Evolutionary conservation across 2,888 invertebrate genomes (phyloP).

Genomic region (Chrysopilus asiliformis): DNA sequence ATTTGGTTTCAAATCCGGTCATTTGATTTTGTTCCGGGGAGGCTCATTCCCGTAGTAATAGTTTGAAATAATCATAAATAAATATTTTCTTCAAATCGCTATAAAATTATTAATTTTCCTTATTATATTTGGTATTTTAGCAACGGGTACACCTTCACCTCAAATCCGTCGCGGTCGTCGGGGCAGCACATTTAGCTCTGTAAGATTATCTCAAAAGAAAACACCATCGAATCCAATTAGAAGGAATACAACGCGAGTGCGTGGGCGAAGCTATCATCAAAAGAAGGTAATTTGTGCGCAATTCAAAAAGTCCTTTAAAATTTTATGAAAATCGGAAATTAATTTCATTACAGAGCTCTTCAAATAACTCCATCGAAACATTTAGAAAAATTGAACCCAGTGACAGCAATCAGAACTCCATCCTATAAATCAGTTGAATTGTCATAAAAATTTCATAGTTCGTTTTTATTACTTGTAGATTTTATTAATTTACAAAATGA

Average conservation of each 20-base stretch:
- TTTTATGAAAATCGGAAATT: too few species aligned
- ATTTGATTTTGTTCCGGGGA: neutral
- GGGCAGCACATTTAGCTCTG: slow-evolving; percentile 42
- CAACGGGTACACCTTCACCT: slow-evolving; percentile 34
- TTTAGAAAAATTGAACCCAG: slow-evolving; percentile 32
- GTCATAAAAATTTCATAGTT: too few species aligned
- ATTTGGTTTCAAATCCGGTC: neutral
- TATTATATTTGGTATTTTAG: slow-evolving; percentile 18
- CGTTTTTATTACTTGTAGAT: too few species aligned
- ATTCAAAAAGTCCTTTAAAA: too few species aligned
- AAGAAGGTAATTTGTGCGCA: slow-evolving; percentile 29
- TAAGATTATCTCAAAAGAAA: slow-evolving; percentile 42
- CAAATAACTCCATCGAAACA: slow-evolving; percentile 33
- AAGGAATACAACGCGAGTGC: slow-evolving; percentile 43
- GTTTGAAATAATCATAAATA: neutral
- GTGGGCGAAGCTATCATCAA: slow-evolving; percentile 33
- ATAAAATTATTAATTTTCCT: neutral
- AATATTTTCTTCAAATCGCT: neutral
- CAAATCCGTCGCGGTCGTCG: slow-evolving; percentile 33
- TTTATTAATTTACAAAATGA: too few species aligned
- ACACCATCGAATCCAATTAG: slow-evolving; percentile 40
- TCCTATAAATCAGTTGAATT: slow-evolving; percentile 14
- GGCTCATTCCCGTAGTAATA: too few species aligned
- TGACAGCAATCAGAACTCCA: slow-evolving; percentile 21
- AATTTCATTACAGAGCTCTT: slow-evolving; percentile 25